phyloP scores from a whole-genome alignment of 37 sponge, comb jelly and placozoan genomes.

The Eunapius fragilis region DNA sequence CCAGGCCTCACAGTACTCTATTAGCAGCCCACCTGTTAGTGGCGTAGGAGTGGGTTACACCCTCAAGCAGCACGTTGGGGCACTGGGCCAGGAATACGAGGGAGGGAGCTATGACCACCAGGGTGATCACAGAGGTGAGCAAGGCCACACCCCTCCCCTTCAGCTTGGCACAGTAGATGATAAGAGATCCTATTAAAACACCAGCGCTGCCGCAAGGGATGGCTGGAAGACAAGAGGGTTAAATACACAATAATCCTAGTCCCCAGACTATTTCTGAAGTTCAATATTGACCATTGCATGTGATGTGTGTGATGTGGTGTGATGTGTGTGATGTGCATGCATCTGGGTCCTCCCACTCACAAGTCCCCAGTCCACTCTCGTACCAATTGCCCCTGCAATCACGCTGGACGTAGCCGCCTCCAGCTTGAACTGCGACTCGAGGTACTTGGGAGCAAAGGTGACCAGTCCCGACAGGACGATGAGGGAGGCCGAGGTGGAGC shows the following conservation, averaged over 20 bases:
- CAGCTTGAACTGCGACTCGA: constrained; percentile 68
- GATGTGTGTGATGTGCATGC: too few species aligned
- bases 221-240: neutral
- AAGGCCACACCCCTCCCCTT: constrained; percentile 44
- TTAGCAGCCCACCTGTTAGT: constrained; percentile 39
- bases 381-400: constrained; percentile 51
- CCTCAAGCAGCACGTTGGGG: constrained; percentile 12
- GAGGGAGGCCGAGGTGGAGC: constrained; percentile 32
- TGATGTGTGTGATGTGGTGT: too few species aligned
- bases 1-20: too few species aligned
- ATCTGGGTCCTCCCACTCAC: neutral
- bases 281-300: neutral
- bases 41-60: constrained; percentile 30
- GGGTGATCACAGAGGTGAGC: constrained; percentile 12
- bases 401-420: constrained; percentile 50
- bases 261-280: neutral
- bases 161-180: constrained; percentile 20
- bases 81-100: constrained; percentile 37
- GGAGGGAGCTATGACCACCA: constrained; percentile 14
- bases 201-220: constrained; percentile 44
- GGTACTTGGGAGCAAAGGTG: constrained; percentile 74
- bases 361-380: neutral
- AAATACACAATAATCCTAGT: neutral
- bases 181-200: constrained; percentile 10
- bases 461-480: constrained; percentile 59